Conservation (phyloP, 2,888 invertebrate genomes). For the Troilus luridus region DNA sequence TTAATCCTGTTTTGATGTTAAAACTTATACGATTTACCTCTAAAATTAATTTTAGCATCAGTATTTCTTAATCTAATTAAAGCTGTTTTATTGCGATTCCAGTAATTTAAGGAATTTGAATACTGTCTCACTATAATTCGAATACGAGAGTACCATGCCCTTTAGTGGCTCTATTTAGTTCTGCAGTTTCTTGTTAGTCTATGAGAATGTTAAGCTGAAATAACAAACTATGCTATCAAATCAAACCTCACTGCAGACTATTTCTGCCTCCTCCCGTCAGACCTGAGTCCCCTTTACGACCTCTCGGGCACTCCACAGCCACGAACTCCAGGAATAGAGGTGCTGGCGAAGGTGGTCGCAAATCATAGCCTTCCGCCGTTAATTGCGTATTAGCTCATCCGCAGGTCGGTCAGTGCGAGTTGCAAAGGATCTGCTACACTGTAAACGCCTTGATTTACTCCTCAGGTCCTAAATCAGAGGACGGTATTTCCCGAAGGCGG, state of each 20-base stretch:
- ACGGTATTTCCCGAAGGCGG: background rate
- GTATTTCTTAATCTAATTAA: too few species aligned
- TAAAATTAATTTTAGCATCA: too few species aligned
- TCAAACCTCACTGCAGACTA: background rate
- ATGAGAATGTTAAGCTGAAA: background rate
- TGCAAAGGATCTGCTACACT: background rate
- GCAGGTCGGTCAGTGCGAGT: background rate
- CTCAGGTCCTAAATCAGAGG: background rate
- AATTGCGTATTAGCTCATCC: constrained; percentile 23
- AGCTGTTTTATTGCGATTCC: too few species aligned
- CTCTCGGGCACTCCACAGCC: background rate
- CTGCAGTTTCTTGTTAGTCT: background rate
- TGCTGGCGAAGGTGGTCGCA: background rate
- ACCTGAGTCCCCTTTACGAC: background rate
- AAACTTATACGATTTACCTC: too few species aligned
- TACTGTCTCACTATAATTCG: too few species aligned
- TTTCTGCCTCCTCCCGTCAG: background rate
- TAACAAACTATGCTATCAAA: background rate
- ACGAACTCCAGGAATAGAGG: background rate
- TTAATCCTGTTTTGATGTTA: too few species aligned
- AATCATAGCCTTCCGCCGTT: constrained; percentile 28
- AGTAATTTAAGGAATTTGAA: too few species aligned
- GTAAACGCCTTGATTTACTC: constrained; percentile 52
- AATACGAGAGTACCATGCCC: too few species aligned
- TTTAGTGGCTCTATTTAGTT: too few species aligned